Percentiles rank a stretch among this genome's conserved stretches.
Conservation (phyloP, 1,140 invertebrate species). For the Antheraea mylitta region DNA sequence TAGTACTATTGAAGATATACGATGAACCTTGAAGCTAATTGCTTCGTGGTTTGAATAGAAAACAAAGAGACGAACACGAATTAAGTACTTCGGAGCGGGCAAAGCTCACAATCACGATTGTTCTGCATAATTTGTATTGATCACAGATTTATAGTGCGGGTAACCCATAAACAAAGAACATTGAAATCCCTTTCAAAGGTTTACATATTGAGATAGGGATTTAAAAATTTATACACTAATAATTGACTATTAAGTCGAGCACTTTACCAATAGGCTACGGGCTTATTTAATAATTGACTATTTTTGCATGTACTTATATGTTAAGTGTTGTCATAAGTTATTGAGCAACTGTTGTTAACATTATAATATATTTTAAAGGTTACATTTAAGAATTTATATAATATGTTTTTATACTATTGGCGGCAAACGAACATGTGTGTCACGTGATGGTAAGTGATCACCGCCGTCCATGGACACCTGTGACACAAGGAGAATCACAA, state of each 20-base stretch:
- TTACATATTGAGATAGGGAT: not conserved
- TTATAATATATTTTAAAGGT: too few relatives aligned
- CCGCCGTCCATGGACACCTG: too few relatives aligned
- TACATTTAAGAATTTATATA: too few relatives aligned
- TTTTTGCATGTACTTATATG: too few relatives aligned
- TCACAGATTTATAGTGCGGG: slow-evolving; percentile 27
- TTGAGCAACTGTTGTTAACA: too few relatives aligned
- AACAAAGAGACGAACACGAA: slow-evolving; percentile 41
- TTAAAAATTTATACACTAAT: not conserved
- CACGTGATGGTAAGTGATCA: too few relatives aligned
- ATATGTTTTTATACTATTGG: too few relatives aligned
- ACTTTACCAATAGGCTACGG: too few relatives aligned
- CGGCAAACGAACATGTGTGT: too few relatives aligned
- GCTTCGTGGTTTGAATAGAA: slow-evolving; percentile 21
- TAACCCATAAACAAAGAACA: slow-evolving; percentile 19
- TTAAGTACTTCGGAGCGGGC: slow-evolving; percentile 18
- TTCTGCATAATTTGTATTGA: slow-evolving; percentile 31
- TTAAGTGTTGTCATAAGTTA: too few relatives aligned
- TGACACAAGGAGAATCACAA: too few relatives aligned
- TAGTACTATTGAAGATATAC: not conserved
- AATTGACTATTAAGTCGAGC: not conserved
- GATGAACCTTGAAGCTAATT: slow-evolving; percentile 33
- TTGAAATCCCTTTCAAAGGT: slow-evolving; percentile 15
- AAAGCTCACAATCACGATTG: slow-evolving; percentile 37
- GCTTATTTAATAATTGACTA: too few relatives aligned